Conservation (phyloP, 2,888 invertebrate genomes). For the Limnephilus marmoratus region DNA sequence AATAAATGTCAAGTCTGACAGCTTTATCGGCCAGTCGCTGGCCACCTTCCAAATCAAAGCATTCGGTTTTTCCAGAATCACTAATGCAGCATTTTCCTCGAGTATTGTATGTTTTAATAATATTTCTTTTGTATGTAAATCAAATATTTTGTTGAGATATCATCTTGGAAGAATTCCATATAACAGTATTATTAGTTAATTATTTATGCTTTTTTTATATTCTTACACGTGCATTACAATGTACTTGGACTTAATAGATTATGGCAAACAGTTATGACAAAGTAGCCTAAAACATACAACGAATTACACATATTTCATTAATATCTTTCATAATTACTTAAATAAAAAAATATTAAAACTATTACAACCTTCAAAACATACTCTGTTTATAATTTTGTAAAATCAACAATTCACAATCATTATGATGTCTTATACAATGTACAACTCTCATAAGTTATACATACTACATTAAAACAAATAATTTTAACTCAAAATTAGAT, state of each 20-base stretch:
- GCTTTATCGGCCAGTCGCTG: conserved; percentile 59
- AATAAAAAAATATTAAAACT: no score
- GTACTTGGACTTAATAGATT: neutral
- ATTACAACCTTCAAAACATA: no score
- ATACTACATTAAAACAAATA: no score
- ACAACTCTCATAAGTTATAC: no score
- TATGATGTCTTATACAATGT: no score
- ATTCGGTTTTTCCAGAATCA: conserved; percentile 7
- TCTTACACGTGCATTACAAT: neutral
- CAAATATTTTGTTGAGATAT: neutral
- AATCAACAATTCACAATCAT: no score
- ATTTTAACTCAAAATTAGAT: no score
- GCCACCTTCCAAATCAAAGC: conserved; percentile 54
- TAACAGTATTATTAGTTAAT: neutral
- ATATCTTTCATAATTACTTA: no score
- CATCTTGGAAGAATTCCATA: neutral
- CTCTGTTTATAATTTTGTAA: no score
- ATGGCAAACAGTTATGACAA: no score
- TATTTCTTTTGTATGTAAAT: neutral
- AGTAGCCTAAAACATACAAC: no score
- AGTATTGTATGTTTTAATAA: neutral
- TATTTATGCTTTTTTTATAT: neutral
- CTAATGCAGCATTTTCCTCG: neutral
- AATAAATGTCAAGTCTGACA: conserved; percentile 52
- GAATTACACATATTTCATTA: no score